These are phyloP conservation scores for Ooceraea biroi DNA, from an alignment of 1,140 invertebrate species.

Conservation along the genomic window DNA sequence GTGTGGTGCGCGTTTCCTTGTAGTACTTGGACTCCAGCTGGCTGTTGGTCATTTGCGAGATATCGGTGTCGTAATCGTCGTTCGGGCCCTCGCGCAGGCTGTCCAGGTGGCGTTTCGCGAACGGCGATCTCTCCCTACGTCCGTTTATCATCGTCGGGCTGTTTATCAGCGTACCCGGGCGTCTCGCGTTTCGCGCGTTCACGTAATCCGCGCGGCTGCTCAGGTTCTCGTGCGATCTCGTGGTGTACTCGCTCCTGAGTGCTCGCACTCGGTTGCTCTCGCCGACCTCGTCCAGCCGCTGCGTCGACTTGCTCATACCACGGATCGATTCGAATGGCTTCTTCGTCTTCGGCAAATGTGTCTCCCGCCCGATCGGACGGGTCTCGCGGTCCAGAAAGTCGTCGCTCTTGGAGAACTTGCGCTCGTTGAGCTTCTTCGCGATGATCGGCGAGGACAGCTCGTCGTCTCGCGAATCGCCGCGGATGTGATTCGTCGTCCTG, in stretches of 20 bases:
- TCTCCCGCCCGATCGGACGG: conserved; percentile 46
- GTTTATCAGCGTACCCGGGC: conserved; percentile 32
- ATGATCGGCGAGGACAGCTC: conserved; percentile 68
- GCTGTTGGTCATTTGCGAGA: conserved; percentile 83
- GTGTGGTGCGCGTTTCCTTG: conserved; percentile 81
- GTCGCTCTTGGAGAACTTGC: conserved; percentile 81
- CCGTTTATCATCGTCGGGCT: conserved; percentile 71
- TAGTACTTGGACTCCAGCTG: conserved; percentile 83
- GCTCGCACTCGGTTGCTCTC: conserved; percentile 77
- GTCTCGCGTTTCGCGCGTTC: conserved; percentile 75
- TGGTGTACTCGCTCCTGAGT: conserved; percentile 79
- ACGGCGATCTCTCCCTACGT: conserved; percentile 74
- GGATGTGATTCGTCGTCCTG: conserved; percentile 34
- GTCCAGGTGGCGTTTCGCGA: conserved; percentile 76
- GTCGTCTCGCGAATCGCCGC: conserved; percentile 57
- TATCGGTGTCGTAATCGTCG: conserved; percentile 84
- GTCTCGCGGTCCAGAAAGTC: conserved; percentile 78
- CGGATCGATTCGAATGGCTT: conserved; percentile 81
- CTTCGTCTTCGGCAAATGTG: conserved; percentile 79
- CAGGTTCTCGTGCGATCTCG: conserved; percentile 83
- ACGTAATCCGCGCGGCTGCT: conserved; percentile 78
- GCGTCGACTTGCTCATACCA: conserved; percentile 83
- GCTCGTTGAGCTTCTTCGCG: conserved; percentile 78
- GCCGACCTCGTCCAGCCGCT: conserved; percentile 80
- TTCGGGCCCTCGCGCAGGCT: conserved; percentile 80